Evolutionary conservation across 37 sponge, comb jelly and placozoan genomes (phyloP), one percentile per base, ranked within the genome.

Genomic region (Crambe crambe): DNA sequence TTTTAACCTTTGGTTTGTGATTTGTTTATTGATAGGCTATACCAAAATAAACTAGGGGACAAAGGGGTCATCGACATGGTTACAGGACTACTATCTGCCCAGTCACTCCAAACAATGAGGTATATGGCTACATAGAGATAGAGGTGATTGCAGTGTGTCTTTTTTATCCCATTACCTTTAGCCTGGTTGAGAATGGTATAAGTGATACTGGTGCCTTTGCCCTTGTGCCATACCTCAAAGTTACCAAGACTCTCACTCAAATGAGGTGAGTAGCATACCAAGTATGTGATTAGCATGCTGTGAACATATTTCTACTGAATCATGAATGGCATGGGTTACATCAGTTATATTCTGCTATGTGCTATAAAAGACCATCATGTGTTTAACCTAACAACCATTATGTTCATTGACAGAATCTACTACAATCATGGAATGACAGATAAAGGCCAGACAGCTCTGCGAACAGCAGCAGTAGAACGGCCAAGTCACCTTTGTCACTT

Each of bases 121-220:
- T 79, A n/a, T 1, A 69, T 37, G 9, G 8, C 20, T 4, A 71
- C 22, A 41, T 37, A n/a, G 42, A 42, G 44, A 2, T 9, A 2
- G 42, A 42, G 21, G 42, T 1, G 23, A 23, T 42, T 9, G 39
- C 29, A n/a, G n/a, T n/a, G n/a, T n/a, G n/a, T n/a, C n/a, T n/a
- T n/a, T n/a, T n/a, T n/a, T n/a, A n/a, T n/a, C n/a, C n/a, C n/a
- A n/a, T n/a, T n/a, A n/a, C n/a, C n/a, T 47, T 3, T 31, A 80
- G 81, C 40, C 42, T 80, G 2, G 70, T 70, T 56, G 61, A 80
- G 29, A 80, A 80, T 80, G 81, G 26, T 1, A 80, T 80, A 15
- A 35, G 25, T 21, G 81, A 80, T 35, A 37, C 0, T n/a, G 81
- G 81, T 27, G 81, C 76, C 26, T 18, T 76, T 1, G 76, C 76